Evolutionary conservation across 1,140 invertebrate species (phyloP).

Genomic region (Lucilia sericata): DNA sequence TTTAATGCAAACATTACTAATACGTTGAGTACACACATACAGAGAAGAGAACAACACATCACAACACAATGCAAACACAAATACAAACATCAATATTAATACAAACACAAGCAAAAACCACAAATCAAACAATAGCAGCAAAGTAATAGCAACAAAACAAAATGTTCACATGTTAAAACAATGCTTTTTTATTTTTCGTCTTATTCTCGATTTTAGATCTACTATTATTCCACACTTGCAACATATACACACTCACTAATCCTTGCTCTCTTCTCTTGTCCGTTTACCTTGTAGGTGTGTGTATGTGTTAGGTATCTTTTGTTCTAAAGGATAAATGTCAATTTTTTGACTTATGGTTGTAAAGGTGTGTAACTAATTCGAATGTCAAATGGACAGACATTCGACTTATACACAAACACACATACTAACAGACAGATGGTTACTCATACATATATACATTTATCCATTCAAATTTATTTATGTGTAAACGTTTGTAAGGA

Average conservation of each 20-base stretch:
- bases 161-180: background rate
- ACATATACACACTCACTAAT: background rate
- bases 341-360: background rate
- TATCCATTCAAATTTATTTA: background rate
- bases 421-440: no score
- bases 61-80: background rate
- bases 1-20: constrained; percentile 7
- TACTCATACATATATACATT: no score
- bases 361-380: constrained; percentile 11
- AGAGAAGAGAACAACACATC: background rate
- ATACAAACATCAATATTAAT: background rate
- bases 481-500: no score
- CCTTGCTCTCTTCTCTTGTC: background rate
- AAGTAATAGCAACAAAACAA: background rate
- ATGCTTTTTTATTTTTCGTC: background rate
- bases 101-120: background rate
- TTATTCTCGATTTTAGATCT: background rate
- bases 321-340: constrained; percentile 12
- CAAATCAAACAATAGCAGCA: background rate
- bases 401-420: background rate
- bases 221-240: background rate
- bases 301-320: background rate
- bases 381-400: constrained; percentile 16
- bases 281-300: background rate
- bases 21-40: background rate